These are phyloP conservation scores for Caretta caretta DNA, from an alignment of 2,113 vertebrate species.

Conservation along the genomic window DNA sequence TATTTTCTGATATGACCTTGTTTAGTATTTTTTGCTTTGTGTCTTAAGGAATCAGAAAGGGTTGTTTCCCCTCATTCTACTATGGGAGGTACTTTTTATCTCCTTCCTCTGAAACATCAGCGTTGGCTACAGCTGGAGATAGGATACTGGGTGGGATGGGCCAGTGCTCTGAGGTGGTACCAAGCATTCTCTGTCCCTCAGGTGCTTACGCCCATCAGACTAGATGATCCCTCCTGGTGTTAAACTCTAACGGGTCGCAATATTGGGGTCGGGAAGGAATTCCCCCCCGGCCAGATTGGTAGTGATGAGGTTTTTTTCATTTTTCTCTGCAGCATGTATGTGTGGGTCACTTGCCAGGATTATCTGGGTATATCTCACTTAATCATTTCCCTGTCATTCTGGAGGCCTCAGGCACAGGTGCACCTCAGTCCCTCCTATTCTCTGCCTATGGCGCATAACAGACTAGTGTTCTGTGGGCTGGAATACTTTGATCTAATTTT, in stretches of 20 bases:
- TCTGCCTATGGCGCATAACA: neutral
- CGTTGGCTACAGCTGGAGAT: neutral
- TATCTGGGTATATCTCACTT: neutral
- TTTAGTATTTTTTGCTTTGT: constrained; percentile 20
- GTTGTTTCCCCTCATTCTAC: too few species aligned
- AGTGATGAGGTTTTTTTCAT: neutral
- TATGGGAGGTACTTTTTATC: neutral
- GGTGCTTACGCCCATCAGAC: neutral
- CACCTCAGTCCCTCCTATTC: neutral
- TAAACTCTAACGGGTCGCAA: neutral
- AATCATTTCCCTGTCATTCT: neutral
- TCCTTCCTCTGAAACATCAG: neutral
- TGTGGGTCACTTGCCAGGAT: neutral
- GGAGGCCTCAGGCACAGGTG: neutral
- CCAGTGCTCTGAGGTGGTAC: neutral
- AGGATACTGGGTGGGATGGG: neutral
- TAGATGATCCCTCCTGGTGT: too few species aligned
- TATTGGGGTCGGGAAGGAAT: neutral
- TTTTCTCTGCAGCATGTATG: neutral
- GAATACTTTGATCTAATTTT: neutral
- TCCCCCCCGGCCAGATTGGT: neutral
- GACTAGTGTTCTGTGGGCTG: neutral
- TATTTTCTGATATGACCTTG: neutral
- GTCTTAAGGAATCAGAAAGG: neutral
- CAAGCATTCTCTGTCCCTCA: neutral